Evolutionary conservation across 1,140 invertebrate genomes (phyloP).

Genomic region (Cydia strobilella): DNA sequence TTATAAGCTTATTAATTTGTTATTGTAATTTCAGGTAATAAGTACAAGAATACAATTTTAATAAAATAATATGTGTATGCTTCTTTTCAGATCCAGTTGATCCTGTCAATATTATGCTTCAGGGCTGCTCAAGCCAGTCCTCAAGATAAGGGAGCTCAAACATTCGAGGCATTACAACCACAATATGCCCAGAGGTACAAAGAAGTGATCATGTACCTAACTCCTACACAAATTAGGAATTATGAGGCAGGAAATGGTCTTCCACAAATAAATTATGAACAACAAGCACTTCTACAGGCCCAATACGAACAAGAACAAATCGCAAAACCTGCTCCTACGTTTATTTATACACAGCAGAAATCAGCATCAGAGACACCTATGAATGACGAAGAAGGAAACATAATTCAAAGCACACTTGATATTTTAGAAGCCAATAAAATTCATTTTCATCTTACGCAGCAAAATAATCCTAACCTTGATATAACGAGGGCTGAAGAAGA

Average conservation of each 20-base stretch:
- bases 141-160: slow-evolving; percentile 48
- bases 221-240: slow-evolving; percentile 58
- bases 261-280: slow-evolving; percentile 23
- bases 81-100: slow-evolving; percentile 39
- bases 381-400: slow-evolving; percentile 20
- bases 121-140: slow-evolving; percentile 26
- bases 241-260: slow-evolving; percentile 51
- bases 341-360: neutral
- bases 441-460: neutral
- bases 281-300: neutral
- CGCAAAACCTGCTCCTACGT: neutral
- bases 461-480: slow-evolving; percentile 1
- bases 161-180: slow-evolving; percentile 40
- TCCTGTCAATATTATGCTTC: slow-evolving; percentile 38
- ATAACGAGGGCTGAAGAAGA: neutral
- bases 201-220: slow-evolving; percentile 62
- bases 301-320: neutral
- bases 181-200: slow-evolving; percentile 46
- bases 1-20: too few relatives aligned
- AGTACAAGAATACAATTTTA: too few relatives aligned
- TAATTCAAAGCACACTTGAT: slow-evolving; percentile 20
- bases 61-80: neutral
- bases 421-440: slow-evolving; percentile 22
- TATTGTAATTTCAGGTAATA: too few relatives aligned
- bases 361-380: neutral